Evolutionary conservation across 2,888 invertebrate species (phyloP).

Genomic region (Morinoia aosen): DNA sequence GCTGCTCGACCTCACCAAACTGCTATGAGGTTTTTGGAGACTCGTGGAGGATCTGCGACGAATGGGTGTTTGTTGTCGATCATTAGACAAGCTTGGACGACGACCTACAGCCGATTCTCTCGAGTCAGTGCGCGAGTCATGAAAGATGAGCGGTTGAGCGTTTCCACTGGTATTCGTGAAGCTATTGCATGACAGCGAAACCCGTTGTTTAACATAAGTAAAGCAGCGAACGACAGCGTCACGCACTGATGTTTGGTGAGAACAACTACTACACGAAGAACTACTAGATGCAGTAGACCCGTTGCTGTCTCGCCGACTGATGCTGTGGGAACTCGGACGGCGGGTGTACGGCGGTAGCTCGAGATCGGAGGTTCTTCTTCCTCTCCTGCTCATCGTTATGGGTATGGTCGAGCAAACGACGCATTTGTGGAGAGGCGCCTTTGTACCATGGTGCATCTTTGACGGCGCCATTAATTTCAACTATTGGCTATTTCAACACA

Average conservation of each 20-base stretch:
- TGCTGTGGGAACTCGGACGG: not conserved
- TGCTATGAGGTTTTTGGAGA: not conserved
- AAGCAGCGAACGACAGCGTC: not conserved
- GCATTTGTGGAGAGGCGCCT: not conserved
- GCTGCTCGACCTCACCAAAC: not conserved
- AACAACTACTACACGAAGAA: not conserved
- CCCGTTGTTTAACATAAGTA: not conserved
- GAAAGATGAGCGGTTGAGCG: not conserved
- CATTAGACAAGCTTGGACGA: not conserved
- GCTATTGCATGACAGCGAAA: constrained; percentile 22
- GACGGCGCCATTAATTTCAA: not conserved
- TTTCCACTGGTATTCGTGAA: not conserved
- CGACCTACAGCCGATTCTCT: not conserved
- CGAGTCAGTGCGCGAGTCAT: not conserved
- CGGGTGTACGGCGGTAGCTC: constrained; percentile 42
- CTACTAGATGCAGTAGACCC: not conserved
- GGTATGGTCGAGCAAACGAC: not conserved
- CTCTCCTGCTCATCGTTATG: constrained; percentile 28
- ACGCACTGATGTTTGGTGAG: not conserved
- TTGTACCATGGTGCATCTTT: not conserved
- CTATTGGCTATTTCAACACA: not conserved
- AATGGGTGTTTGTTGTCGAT: not conserved
- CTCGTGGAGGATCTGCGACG: not conserved
- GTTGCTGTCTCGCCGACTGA: not conserved
- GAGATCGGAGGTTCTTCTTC: not conserved